Base-by-base conservation (phyloP, 2,888 invertebrate genomes). In the Thumatha senex region DNA sequence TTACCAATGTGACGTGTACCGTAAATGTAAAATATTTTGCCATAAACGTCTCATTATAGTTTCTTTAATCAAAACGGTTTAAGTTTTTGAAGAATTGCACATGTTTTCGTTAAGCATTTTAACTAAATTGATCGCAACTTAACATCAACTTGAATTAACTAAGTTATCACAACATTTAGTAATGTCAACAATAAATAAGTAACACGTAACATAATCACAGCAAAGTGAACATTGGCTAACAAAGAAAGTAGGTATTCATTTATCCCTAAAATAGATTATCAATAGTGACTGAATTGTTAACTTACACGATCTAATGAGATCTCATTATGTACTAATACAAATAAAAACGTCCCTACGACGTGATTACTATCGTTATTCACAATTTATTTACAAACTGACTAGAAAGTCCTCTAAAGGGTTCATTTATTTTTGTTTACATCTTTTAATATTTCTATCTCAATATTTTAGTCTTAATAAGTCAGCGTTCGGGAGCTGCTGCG, bases 131-230 rank as follows among this genome's bases (percentile, higher is more conserved):
- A 74, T 70, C 69, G 87, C 88, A 90, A 91, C 84, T 67, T 73
- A 89, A 89, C 84, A 80, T 64, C 75, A 84, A 86, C 82, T 77
- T 79, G 64, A 69, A 72, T 81, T 76, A 79, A 83, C 80, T 84
- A 82, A 84, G 80, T 86, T 90, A 90, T 89, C 89, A 90, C 90
- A 90, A 30, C 80, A 62, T 56, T 64, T 74, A 72, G 77, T 80
- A 78, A 78, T 76, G 81, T 75, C 86, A 91, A 91, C 91, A 90
- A 90, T 83, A 86, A 87, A 86, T 86, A 84, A 84, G 70, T 81
- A 90, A 91, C 89, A 89, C 66, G 82, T 90, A 91, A 91, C 89
- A 84, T 84, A 90, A 91, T 90, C 89, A 91, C 90, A 91, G 89
- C 87, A 69, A 63, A 84, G 87, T 86, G 89, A 89, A 90, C 85